These are phyloP conservation scores for Octomys mimax DNA, from an alignment of 2,797 vertebrate species.

Conservation along the genomic window DNA sequence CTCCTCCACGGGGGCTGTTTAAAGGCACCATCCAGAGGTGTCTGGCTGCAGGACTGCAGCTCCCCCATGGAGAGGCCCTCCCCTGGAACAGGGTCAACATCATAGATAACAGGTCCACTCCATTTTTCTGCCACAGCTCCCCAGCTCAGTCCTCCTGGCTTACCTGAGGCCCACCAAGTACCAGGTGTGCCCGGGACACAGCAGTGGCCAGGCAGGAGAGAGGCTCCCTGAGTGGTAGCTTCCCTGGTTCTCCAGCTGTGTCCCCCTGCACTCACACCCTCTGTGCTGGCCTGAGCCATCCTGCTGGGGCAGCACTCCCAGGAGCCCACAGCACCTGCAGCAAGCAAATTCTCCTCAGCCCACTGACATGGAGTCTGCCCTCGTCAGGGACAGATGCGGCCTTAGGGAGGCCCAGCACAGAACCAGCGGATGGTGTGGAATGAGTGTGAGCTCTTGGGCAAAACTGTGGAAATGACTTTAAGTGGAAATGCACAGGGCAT, in stretches of 20 bases:
- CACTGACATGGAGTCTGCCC: accelerated
- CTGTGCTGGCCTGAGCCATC: no score
- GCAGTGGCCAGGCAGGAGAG: background rate
- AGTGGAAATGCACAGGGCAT: accelerated
- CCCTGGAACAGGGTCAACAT: background rate
- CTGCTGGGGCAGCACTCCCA: background rate
- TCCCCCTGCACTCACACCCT: background rate
- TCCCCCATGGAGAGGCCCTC: background rate
- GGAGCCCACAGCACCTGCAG: background rate
- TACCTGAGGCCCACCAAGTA: background rate
- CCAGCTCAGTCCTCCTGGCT: background rate
- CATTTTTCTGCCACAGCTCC: background rate
- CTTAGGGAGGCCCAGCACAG: accelerated
- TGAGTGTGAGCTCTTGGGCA: accelerated
- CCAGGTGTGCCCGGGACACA: background rate
- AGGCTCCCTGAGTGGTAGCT: background rate
- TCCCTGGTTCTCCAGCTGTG: background rate
- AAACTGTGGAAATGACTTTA: accelerated
- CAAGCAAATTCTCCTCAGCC: background rate
- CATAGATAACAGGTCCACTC: background rate
- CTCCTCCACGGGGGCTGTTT: background rate
- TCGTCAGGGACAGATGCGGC: accelerated
- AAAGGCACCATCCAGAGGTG: background rate
- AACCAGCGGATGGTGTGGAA: accelerated
- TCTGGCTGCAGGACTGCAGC: background rate